Evolutionary conservation across 2,113 vertebrate genomes (phyloP).

Genomic region (Gallinago undulata): DNA sequence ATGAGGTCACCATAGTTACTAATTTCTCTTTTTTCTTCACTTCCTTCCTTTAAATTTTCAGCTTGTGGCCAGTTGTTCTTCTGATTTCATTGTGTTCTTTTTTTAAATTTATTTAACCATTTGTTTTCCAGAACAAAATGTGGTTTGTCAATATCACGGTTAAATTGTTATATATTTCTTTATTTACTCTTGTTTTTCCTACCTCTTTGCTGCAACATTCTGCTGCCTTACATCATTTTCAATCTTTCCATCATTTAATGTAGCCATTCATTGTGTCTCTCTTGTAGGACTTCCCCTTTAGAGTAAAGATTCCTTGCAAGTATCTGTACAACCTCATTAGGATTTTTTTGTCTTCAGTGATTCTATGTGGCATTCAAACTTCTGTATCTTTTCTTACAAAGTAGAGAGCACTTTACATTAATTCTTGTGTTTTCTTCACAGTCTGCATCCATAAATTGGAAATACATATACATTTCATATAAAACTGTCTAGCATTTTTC

Average conservation of each 20-base stretch:
- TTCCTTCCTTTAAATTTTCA: not conserved
- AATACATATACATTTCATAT: not conserved
- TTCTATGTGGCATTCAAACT: not conserved
- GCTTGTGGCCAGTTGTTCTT: not conserved
- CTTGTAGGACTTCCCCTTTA: not conserved
- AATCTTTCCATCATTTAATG: not conserved
- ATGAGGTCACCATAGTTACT: not conserved
- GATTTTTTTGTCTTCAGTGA: not conserved
- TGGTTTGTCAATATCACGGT: not conserved
- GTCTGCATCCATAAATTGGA: not conserved
- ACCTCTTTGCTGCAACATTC: not conserved
- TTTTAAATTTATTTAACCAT: not conserved
- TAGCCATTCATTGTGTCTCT: not conserved
- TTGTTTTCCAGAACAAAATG: not conserved
- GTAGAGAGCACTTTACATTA: not conserved
- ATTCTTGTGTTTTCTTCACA: not conserved
- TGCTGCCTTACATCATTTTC: not conserved
- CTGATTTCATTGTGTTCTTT: not conserved
- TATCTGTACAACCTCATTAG: not conserved
- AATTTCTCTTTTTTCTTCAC: not conserved
- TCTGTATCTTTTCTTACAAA: not conserved
- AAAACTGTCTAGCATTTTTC: not conserved
- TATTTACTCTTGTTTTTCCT: not conserved
- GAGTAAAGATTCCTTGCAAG: not conserved
- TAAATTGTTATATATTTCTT: not conserved